These are phyloP conservation scores for Tetheella fluctuosa DNA, from an alignment of 2,888 invertebrate genomes.

Conservation along the genomic window DNA sequence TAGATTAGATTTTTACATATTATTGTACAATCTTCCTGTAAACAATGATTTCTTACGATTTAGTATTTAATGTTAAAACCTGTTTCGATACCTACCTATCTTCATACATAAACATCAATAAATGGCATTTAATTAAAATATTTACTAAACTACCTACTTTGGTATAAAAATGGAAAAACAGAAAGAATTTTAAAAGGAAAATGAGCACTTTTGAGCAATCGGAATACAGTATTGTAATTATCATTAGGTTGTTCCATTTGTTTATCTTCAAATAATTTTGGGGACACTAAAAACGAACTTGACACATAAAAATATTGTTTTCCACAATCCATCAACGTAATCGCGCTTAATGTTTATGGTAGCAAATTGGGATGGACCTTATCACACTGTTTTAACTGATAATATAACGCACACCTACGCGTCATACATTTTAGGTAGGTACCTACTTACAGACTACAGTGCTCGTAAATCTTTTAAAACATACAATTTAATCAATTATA, in stretches of 20 bases:
- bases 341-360: constrained; percentile 49
- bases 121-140: too few species aligned
- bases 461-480: constrained; percentile 5
- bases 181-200: too few species aligned
- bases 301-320: constrained; percentile 24
- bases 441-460: neutral
- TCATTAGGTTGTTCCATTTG: neutral
- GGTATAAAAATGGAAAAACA: too few species aligned
- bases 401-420: constrained; percentile 22
- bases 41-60: neutral
- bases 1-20: neutral
- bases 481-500: constrained; percentile 12
- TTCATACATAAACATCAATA: too few species aligned
- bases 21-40: neutral
- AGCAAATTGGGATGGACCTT: constrained; percentile 43
- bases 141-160: too few species aligned
- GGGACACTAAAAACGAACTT: constrained; percentile 29
- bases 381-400: constrained; percentile 47
- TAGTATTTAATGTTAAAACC: too few species aligned
- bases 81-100: too few species aligned
- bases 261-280: neutral
- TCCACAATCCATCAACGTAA: constrained; percentile 32
- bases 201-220: too few species aligned
- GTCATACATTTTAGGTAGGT: neutral
- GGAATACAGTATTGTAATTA: neutral